Evolutionary conservation across 2,888 invertebrate genomes (phyloP).

Genomic region (Lepas anatifera): DNA sequence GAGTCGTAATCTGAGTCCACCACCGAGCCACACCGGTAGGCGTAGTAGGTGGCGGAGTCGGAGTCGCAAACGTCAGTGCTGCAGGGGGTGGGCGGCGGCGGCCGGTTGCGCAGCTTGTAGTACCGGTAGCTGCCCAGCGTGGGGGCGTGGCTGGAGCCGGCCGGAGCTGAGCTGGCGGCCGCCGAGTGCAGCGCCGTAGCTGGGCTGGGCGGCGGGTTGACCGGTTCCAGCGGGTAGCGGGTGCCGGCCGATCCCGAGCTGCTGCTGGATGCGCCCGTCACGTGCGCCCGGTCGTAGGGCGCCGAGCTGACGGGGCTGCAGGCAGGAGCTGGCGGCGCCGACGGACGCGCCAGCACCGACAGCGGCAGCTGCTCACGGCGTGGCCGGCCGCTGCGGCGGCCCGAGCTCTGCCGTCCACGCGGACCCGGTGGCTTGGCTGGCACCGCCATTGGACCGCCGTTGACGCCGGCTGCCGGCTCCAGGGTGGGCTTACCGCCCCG

Average conservation of each 20-base stretch:
- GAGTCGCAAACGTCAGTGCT: slow-evolving; percentile 88
- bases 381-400: not conserved
- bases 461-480: slow-evolving; percentile 28
- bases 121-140: slow-evolving; percentile 48
- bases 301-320: slow-evolving; percentile 19
- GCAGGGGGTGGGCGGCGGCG: slow-evolving; percentile 88
- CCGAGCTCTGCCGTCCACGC: slow-evolving; percentile 6
- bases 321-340: slow-evolving; percentile 15
- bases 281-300: slow-evolving; percentile 47
- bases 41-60: slow-evolving; percentile 36
- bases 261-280: slow-evolving; percentile 47
- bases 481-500: slow-evolving; percentile 28
- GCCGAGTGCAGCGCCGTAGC: slow-evolving; percentile 45
- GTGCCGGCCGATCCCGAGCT: slow-evolving; percentile 52
- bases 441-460: slow-evolving; percentile 31
- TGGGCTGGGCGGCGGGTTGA: slow-evolving; percentile 85
- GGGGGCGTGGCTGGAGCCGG: slow-evolving; percentile 20
- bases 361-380: not conserved
- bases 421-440: slow-evolving; percentile 10
- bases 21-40: not conserved
- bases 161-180: slow-evolving; percentile 5
- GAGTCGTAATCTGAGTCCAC: slow-evolving; percentile 3
- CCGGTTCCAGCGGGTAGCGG: slow-evolving; percentile 65
- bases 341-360: slow-evolving; percentile 5
- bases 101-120: slow-evolving; percentile 53